These are phyloP conservation scores for Lemur catta DNA, from an alignment of 2,797 vertebrate genomes.

Conservation along the genomic window DNA sequence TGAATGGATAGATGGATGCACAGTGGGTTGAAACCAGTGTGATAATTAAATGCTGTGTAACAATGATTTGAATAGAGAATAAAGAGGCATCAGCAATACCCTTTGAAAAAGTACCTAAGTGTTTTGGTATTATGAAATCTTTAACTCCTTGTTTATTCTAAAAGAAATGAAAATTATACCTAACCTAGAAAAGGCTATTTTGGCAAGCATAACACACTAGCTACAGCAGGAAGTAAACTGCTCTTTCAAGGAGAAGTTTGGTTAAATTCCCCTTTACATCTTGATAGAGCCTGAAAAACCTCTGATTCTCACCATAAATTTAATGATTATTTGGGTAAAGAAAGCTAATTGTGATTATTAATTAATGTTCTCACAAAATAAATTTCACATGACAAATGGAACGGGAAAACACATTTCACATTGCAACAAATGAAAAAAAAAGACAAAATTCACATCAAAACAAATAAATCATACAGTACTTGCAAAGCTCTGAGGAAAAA, in stretches of 20 bases:
- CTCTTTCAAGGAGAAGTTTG: background rate
- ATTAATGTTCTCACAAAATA: background rate
- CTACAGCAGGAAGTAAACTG: background rate
- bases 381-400: background rate
- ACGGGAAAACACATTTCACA: constrained; percentile 2
- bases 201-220: constrained; percentile 6
- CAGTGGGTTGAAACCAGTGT: background rate
- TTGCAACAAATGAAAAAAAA: background rate
- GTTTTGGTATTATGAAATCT: constrained; percentile 25
- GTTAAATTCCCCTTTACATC: constrained; percentile 25
- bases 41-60: background rate
- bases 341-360: constrained; percentile 29
- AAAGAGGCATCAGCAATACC: background rate
- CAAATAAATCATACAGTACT: constrained; percentile 1
- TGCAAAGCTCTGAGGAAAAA: constrained; percentile 1
- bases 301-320: background rate
- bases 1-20: background rate
- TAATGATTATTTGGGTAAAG: background rate
- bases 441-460: background rate
- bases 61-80: background rate
- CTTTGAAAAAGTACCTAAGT: constrained; percentile 16
- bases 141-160: background rate
- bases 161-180: constrained; percentile 18
- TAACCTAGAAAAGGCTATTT: constrained; percentile 44
- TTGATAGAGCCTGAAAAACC: constrained; percentile 1